These are phyloP conservation scores for Drosophila miranda DNA, from an alignment of 1,140 invertebrate species.

Conservation along the genomic window DNA sequence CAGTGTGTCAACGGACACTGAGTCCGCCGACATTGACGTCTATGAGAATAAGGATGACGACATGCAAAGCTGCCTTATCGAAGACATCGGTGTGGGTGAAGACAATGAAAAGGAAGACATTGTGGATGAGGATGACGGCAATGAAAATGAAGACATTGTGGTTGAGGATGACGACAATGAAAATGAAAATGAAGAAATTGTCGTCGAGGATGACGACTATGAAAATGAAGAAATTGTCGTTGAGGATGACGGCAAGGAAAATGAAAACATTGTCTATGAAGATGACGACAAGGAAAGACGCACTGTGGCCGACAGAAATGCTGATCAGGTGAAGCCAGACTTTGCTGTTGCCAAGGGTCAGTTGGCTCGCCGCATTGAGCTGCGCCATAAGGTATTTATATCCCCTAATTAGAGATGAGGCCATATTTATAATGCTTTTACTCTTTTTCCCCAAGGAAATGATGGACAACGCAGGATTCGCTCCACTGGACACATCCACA, in stretches of 20 bases:
- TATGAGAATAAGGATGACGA: no score
- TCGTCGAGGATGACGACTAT: no score
- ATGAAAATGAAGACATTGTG: no score
- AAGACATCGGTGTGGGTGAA: background rate
- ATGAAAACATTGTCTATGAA: background rate
- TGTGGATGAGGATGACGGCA: no score
- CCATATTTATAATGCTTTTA: background rate
- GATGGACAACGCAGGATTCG: constrained; percentile 32
- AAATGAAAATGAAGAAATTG: background rate
- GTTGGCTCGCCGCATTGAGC: constrained; percentile 29
- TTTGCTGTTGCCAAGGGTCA: constrained; percentile 13
- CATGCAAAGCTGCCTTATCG: no score
- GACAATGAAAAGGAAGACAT: background rate
- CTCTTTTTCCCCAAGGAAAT: constrained; percentile 23
- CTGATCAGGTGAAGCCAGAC: background rate
- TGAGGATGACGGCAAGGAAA: background rate
- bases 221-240: background rate
- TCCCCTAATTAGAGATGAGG: background rate
- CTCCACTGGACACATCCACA: constrained; percentile 62
- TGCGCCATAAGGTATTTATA: constrained; percentile 42
- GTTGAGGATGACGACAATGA: constrained; percentile 2
- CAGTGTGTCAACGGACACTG: no score
- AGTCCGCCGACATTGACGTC: no score
- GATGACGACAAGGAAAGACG: background rate
- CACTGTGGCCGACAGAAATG: background rate